Evolutionary conservation across 2,797 vertebrate genomes (phyloP).

Genomic region (Protosalanx chinensis): DNA sequence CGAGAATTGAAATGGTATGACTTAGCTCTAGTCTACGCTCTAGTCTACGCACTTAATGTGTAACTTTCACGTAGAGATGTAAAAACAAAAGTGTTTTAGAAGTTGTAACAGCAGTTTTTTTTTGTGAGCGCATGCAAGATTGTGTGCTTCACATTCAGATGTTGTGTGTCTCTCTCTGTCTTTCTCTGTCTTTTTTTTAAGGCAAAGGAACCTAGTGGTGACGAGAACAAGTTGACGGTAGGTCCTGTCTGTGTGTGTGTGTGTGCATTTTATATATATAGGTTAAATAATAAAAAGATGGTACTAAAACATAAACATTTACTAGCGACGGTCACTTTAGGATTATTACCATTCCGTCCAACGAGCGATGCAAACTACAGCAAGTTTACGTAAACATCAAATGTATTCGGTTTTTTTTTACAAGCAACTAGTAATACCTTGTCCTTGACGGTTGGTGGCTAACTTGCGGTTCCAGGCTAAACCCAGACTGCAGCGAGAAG

Average conservation of each 20-base stretch:
- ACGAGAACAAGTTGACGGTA: constrained; percentile 85
- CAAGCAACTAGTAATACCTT: not conserved
- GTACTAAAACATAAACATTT: not conserved
- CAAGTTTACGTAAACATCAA: too few relatives aligned
- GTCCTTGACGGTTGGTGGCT: not conserved
- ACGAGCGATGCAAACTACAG: too few relatives aligned
- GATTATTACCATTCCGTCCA: too few relatives aligned
- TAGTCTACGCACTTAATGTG: too few relatives aligned
- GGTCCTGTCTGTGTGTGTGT: constrained; percentile 42
- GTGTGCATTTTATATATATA: not conserved
- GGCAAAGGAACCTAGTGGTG: constrained; percentile 63
- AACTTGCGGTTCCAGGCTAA: constrained; percentile 72
- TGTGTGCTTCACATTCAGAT: not conserved
- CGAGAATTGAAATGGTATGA: too few relatives aligned
- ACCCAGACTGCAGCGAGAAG: constrained; percentile 90
- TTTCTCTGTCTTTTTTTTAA: constrained; percentile 44
- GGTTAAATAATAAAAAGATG: not conserved
- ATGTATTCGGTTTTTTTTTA: too few relatives aligned
- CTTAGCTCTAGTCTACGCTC: too few relatives aligned
- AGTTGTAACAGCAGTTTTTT: too few relatives aligned
- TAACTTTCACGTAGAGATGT: too few relatives aligned
- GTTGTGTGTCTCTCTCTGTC: constrained; percentile 14
- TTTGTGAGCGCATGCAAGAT: not conserved
- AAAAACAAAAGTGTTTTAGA: too few relatives aligned
- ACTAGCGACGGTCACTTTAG: not conserved